phyloP scores from a whole-genome alignment of 2,113 vertebrate species.

The Petrocephalus microphthalmus region DNA sequence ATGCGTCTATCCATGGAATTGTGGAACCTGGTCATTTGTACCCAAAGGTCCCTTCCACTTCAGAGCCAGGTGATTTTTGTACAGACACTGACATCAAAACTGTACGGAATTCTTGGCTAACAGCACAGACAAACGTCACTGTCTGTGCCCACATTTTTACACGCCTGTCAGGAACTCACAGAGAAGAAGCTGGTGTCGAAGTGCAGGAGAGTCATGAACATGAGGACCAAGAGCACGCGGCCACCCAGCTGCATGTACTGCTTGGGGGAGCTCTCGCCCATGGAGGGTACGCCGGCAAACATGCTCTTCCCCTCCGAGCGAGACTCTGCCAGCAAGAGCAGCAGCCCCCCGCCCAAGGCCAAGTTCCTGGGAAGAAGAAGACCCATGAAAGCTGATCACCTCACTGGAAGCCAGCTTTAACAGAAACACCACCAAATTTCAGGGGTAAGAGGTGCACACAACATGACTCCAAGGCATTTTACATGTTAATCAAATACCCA shows the following conservation, averaged over 20 bases:
- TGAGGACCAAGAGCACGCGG: constrained; percentile 85
- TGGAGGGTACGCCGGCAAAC: constrained; percentile 92
- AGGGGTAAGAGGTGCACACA: neutral
- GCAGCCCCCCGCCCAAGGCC: constrained; percentile 85
- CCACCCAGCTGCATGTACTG: constrained; percentile 98
- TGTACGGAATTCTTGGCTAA: neutral
- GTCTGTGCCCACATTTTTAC: neutral
- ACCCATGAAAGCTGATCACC: neutral
- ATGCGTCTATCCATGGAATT: neutral
- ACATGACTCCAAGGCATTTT: neutral
- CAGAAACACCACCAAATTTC: neutral
- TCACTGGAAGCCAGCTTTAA: neutral
- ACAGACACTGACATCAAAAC: neutral
- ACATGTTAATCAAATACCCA: neutral
- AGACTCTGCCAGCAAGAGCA: constrained; percentile 88
- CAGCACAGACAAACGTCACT: neutral
- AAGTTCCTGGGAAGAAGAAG: constrained; percentile 68
- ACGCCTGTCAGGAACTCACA: constrained; percentile 59
- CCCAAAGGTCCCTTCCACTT: neutral
- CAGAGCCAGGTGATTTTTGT: neutral
- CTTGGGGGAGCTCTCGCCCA: constrained; percentile 91
- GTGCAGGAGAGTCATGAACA: constrained; percentile 98
- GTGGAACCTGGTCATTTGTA: neutral
- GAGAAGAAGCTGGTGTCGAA: constrained; percentile 89
- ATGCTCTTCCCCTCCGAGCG: constrained; percentile 96